Evolutionary conservation across 2,113 vertebrate species (phyloP).

Genomic region (Dipodomys merriami): DNA sequence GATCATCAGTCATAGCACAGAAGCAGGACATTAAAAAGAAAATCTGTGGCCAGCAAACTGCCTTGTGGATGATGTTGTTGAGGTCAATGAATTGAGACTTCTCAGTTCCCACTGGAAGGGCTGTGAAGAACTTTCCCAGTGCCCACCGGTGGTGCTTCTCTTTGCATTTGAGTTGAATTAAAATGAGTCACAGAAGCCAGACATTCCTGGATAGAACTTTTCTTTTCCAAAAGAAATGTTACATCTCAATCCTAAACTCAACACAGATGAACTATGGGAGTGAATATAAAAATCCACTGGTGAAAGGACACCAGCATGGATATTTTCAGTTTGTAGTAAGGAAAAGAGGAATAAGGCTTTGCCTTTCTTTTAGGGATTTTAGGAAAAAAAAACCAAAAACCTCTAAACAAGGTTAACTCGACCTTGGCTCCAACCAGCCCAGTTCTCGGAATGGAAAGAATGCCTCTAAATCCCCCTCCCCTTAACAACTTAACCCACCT

Average conservation of each 20-base stretch:
- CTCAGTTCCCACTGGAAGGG: background rate
- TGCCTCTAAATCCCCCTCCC: too few species aligned
- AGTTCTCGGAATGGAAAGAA: too few species aligned
- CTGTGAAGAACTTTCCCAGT: background rate
- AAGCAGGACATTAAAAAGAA: background rate
- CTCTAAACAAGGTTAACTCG: too few species aligned
- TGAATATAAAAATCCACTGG: background rate
- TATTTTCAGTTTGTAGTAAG: background rate
- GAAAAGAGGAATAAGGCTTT: too few species aligned
- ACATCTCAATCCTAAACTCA: background rate
- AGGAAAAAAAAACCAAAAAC: too few species aligned
- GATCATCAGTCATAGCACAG: background rate
- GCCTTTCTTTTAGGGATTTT: too few species aligned
- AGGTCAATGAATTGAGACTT: background rate
- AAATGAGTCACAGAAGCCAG: background rate
- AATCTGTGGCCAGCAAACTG: background rate
- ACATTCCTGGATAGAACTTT: constrained; percentile 1
- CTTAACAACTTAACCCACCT: too few species aligned
- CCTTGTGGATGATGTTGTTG: background rate
- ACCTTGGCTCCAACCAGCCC: too few species aligned
- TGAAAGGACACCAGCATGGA: background rate
- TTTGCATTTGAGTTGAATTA: background rate
- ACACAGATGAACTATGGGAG: background rate
- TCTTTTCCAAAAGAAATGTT: constrained; percentile 12
- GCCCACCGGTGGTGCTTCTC: background rate